phyloP scores from a whole-genome alignment of 2,888 invertebrate species.

The Chouioia cunea region DNA sequence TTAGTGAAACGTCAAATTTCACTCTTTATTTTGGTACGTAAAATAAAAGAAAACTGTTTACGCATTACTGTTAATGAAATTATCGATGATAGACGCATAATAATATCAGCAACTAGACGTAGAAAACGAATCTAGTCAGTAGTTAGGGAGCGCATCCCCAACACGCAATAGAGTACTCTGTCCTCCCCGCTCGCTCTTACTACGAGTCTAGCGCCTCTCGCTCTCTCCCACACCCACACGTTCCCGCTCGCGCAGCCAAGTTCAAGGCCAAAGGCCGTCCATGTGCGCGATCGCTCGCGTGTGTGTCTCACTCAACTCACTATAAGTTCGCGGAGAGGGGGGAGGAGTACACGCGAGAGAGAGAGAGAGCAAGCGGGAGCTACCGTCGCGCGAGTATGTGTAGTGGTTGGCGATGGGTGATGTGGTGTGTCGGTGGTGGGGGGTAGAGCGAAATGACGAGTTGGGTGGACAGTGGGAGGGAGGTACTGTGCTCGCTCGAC shows the following conservation, averaged over 20 bases:
- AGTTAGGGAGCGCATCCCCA: too few relatives aligned
- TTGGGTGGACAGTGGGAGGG: conserved; percentile 12
- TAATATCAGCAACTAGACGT: too few relatives aligned
- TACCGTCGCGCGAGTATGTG: conserved; percentile 55
- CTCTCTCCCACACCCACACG: conserved; percentile 40
- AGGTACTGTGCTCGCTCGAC: conserved; percentile 3
- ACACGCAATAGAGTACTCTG: too few relatives aligned
- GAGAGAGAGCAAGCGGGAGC: conserved; percentile 65
- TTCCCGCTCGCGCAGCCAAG: conserved; percentile 67
- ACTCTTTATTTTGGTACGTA: too few relatives aligned
- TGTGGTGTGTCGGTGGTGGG: conserved; percentile 69
- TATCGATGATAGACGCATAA: too few relatives aligned
- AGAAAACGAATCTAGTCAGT: too few relatives aligned
- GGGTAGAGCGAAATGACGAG: conserved; percentile 56
- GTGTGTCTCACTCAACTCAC: conserved; percentile 43
- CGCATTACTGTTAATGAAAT: too few relatives aligned
- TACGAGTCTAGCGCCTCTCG: conserved; percentile 64
- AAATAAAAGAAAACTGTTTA: too few relatives aligned
- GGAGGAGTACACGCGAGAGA: conserved; percentile 51
- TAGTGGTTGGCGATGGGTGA: conserved; percentile 4
- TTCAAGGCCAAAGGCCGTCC: conserved; percentile 67
- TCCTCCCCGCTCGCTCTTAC: too few relatives aligned
- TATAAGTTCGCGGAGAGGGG: conserved; percentile 47
- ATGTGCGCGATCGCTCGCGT: conserved; percentile 49
- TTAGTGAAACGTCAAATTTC: too few relatives aligned